Conservation (phyloP, 2,113 vertebrate species). For the Chunga burmeisteri region DNA sequence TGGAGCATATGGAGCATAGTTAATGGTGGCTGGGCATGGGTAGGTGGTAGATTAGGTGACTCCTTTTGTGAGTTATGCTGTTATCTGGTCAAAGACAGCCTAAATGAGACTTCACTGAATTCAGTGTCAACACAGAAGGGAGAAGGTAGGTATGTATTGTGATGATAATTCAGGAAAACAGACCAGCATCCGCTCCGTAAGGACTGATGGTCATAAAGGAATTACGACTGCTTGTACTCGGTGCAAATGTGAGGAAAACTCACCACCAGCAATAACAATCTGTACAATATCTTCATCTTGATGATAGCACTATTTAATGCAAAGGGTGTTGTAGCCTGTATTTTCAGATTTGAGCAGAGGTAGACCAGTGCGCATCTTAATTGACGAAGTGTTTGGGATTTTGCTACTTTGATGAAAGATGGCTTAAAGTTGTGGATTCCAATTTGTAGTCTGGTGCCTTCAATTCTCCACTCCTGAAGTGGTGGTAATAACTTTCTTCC, state of each 20-base stretch:
- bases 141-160: background rate
- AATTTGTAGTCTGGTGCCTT: background rate
- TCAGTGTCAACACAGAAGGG: background rate
- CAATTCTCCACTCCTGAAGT: background rate
- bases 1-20: background rate
- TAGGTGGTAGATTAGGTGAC: background rate
- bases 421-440: background rate
- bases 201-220: background rate
- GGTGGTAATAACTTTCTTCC: background rate
- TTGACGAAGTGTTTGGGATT: background rate
- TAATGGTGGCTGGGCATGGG: background rate
- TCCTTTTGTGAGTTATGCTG: background rate
- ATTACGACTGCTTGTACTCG: background rate
- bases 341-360: background rate
- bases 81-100: background rate
- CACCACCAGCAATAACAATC: background rate
- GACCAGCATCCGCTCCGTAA: background rate
- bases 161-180: background rate
- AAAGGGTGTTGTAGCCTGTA: background rate
- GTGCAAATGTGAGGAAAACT: background rate
- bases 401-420: background rate
- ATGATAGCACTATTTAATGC: background rate
- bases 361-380: background rate
- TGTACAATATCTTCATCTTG: background rate
- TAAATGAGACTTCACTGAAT: background rate